Percentiles rank a stretch among this genome's conserved stretches.
Conservation (phyloP, 1,140 invertebrate genomes). For the Drosophila pandora region DNA sequence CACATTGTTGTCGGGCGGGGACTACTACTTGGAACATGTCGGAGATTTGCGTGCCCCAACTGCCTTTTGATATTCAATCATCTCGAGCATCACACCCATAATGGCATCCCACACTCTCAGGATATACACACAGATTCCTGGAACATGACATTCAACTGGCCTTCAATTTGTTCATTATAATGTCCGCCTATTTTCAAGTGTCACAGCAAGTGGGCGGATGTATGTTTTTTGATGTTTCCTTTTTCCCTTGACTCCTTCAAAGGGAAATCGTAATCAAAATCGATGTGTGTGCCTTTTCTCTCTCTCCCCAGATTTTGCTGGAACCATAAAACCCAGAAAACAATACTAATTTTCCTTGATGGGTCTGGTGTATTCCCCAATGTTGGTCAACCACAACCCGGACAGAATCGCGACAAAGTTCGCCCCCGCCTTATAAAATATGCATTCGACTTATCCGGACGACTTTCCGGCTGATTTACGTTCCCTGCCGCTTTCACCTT, state of each 20-base stretch:
- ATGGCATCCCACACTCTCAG: conserved; percentile 19
- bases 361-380: conserved; percentile 17
- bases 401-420: conserved; percentile 18
- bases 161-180: conserved; percentile 75
- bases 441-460: conserved; percentile 23
- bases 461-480: conserved; percentile 45
- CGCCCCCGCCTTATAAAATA: conserved; percentile 23
- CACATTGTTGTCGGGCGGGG: conserved; percentile 31
- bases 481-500: conserved; percentile 15
- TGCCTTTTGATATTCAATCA: conserved; percentile 82
- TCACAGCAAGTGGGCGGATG: conserved; percentile 24
- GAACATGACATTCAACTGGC: conserved; percentile 48
- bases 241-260: conserved; percentile 21
- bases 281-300: neutral
- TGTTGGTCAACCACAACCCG: conserved; percentile 8
- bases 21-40: conserved; percentile 57
- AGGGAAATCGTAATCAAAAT: conserved; percentile 13
- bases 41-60: conserved; percentile 73
- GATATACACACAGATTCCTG: conserved; percentile 6
- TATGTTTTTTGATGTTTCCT: conserved; percentile 40
- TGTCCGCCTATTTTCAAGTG: conserved; percentile 67
- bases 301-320: neutral
- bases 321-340: conserved; percentile 22
- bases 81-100: conserved; percentile 54
- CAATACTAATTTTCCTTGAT: conserved; percentile 43